Evolutionary conservation across 2,113 vertebrate genomes (phyloP), one percentile per base, ranked within the genome.

Genomic region (Thymallus thymallus): DNA sequence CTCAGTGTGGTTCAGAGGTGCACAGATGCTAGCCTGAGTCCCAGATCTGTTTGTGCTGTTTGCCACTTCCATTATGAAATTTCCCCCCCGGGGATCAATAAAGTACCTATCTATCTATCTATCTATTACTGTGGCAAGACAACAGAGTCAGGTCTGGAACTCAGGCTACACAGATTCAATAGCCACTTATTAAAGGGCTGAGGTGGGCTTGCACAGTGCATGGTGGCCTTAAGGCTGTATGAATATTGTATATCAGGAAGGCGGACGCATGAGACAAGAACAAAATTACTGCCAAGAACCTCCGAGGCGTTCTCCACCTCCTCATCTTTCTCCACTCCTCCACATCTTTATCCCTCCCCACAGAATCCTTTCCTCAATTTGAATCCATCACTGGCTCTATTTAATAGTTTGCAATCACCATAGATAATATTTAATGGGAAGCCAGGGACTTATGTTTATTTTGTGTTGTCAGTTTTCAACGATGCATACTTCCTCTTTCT

Each of bases 101-200:
- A n/a, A n/a, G n/a, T n/a, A n/a, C n/a, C n/a, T n/a, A n/a, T n/a
- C n/a, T n/a, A n/a, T n/a, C n/a, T n/a, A n/a, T n/a, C n/a, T n/a
- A n/a, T n/a, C n/a, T n/a, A n/a, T n/a, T 41, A 41, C 35, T 41
- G 35, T 41, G 35, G 35, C 35, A 41, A 41, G 35, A 41, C 35
- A 41, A 41, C 48, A 18, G 14, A 51, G 16, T 18, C 48, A 16
- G 69, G 71, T 68, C 32, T 26, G 60, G 23, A 6, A 24, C 56
- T 46, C 35, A 73, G 51, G 13, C 48, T 18, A 18, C 48, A 51
- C 48, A 82, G 48, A 74, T 74, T 68, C 68, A 79, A 68, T 73
- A 82, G 72, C 62, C 60, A 62, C 73, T 73, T 82, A 69, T 22
- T 22, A 82, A 75, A 75, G 70, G 66, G 75, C 76, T 73, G 51